Evolutionary conservation across 1,140 invertebrate genomes (phyloP).

Genomic region (Helicoverpa zea): DNA sequence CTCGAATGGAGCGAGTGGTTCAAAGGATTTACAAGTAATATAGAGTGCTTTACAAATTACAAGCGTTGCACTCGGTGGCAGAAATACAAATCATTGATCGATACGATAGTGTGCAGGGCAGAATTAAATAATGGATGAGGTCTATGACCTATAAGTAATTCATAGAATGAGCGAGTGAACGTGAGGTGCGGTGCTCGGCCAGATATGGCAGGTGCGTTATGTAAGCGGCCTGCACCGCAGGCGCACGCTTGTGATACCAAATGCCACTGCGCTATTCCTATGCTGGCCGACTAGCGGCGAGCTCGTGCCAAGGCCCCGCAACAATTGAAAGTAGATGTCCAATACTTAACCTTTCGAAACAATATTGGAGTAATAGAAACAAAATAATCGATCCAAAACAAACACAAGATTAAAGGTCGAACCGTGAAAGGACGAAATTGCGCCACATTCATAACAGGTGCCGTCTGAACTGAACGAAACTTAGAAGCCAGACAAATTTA

Average conservation of each 20-base stretch:
- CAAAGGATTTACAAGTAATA: conserved; percentile 42
- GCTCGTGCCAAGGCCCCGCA: conserved; percentile 74
- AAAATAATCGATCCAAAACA: conserved; percentile 44
- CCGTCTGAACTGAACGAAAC: conserved; percentile 57
- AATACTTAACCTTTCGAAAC: conserved; percentile 62
- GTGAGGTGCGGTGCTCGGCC: conserved; percentile 77
- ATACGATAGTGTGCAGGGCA: conserved; percentile 48
- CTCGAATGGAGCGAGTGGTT: conserved; percentile 33
- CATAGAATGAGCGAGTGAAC: conserved; percentile 84
- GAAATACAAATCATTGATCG: conserved; percentile 49
- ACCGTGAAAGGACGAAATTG: conserved; percentile 56
- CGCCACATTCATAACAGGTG: conserved; percentile 65
- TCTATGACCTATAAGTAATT: conserved; percentile 86
- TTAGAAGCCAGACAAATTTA: conserved; percentile 74
- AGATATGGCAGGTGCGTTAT: conserved; percentile 85
- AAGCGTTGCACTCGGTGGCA: conserved; percentile 19
- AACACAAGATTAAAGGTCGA: conserved; percentile 45
- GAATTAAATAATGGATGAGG: conserved; percentile 80
- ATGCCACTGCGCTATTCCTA: conserved; percentile 79
- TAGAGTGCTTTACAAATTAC: conserved; percentile 38
- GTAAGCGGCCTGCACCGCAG: conserved; percentile 75
- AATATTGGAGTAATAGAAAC: conserved; percentile 47
- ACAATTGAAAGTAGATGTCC: conserved; percentile 79
- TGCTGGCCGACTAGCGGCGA: conserved; percentile 64
- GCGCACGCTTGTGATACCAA: conserved; percentile 75